phyloP scores from a whole-genome alignment of 2,113 vertebrate genomes.

The Paraplagusia blochii region DNA sequence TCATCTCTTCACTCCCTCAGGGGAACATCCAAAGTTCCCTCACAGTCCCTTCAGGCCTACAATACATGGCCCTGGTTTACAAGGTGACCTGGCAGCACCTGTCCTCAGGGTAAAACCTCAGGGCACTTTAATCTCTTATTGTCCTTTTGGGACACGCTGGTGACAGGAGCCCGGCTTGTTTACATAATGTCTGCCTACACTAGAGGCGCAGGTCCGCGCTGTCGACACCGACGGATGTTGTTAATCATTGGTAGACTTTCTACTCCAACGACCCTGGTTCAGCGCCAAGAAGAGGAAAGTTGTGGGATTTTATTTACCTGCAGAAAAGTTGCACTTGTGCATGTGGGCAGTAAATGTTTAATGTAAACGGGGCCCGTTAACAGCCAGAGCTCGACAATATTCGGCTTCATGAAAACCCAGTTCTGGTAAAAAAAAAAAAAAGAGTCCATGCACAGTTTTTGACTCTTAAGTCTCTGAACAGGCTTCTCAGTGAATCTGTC shows the following conservation, averaged over 20 bases:
- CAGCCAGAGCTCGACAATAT: conserved; percentile 25
- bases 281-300: background rate
- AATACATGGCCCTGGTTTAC: conserved; percentile 47
- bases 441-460: conserved; percentile 22
- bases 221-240: conserved; percentile 26
- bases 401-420: conserved; percentile 10
- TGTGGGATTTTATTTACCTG: too few species aligned
- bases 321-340: too few species aligned
- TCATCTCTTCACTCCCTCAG: conserved; percentile 8
- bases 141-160: conserved; percentile 51
- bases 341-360: conserved; percentile 1
- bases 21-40: conserved; percentile 52
- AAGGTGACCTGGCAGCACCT: conserved; percentile 52
- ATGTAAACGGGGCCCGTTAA: conserved; percentile 31
- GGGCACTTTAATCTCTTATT: conserved; percentile 48
- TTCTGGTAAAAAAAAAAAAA: conserved; percentile 21
- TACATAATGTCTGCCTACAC: conserved; percentile 29
- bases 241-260: conserved; percentile 25
- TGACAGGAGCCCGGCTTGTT: conserved; percentile 48
- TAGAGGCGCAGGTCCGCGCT: conserved; percentile 10
- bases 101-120: conserved; percentile 35
- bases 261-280: background rate
- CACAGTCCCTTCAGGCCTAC: conserved; percentile 33
- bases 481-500: conserved; percentile 21
- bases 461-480: conserved; percentile 24